Evolutionary conservation across 2,797 vertebrate species (phyloP).

Genomic region (Onychomys torridus): DNA sequence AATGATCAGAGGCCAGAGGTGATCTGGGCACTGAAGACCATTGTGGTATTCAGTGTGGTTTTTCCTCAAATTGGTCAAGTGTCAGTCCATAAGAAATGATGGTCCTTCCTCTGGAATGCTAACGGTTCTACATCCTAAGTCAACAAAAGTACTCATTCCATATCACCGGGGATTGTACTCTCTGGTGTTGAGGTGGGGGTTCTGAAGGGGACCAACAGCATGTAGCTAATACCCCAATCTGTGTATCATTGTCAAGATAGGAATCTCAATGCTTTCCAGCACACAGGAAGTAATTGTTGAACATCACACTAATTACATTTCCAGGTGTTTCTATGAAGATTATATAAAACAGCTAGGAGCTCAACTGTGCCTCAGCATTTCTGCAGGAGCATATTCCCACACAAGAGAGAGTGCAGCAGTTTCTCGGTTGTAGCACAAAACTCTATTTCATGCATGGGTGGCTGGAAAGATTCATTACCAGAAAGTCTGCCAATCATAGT

Average conservation of each 20-base stretch:
- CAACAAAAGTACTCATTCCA: constrained; percentile 55
- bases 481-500: constrained; percentile 43
- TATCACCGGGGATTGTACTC: constrained; percentile 43
- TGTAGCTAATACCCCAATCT: constrained; percentile 8
- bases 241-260: background rate
- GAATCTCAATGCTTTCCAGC: constrained; percentile 63
- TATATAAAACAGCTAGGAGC: constrained; percentile 70
- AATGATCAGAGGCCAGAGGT: background rate
- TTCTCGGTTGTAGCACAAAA: constrained; percentile 61
- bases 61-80: constrained; percentile 63
- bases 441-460: constrained; percentile 56
- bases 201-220: background rate
- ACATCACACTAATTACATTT: constrained; percentile 83
- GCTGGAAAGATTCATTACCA: constrained; percentile 61
- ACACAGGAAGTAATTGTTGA: constrained; percentile 68
- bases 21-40: constrained; percentile 58
- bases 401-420: constrained; percentile 15
- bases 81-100: constrained; percentile 60
- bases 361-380: constrained; percentile 65
- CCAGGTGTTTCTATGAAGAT: constrained; percentile 84
- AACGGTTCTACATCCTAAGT: constrained; percentile 16
- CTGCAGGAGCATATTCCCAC: constrained; percentile 66
- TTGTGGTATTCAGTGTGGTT: constrained; percentile 68
- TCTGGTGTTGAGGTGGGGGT: background rate
- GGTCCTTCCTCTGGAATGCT: constrained; percentile 29